These are phyloP conservation scores for Noctua comes DNA, from an alignment of 2,888 invertebrate species.

Conservation along the genomic window DNA sequence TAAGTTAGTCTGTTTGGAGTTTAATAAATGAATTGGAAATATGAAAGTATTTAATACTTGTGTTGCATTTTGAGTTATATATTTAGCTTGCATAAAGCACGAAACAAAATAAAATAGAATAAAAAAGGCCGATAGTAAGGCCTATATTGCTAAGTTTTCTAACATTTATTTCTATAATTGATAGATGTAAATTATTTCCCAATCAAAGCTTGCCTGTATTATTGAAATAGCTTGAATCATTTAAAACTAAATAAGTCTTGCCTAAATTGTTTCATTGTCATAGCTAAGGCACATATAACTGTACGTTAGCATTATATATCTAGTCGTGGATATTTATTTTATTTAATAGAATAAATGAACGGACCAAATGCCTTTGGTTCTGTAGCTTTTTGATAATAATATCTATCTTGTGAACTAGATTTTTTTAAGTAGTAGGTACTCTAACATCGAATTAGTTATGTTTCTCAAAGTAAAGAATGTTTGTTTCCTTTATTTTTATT, in stretches of 20 bases:
- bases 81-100: neutral
- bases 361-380: constrained; percentile 67
- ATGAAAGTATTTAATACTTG: constrained; percentile 37
- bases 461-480: neutral
- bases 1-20: constrained; percentile 29
- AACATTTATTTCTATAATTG: constrained; percentile 23
- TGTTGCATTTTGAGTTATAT: constrained; percentile 15
- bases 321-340: constrained; percentile 45
- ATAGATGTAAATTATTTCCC: constrained; percentile 33
- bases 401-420: constrained; percentile 44
- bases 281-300: constrained; percentile 27
- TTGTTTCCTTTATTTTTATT: neutral
- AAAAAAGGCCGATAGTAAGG: neutral
- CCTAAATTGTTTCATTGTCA: constrained; percentile 56
- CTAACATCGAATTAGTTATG: constrained; percentile 56
- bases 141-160: constrained; percentile 4
- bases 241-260: constrained; percentile 28
- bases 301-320: constrained; percentile 32
- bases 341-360: constrained; percentile 62
- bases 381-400: constrained; percentile 62
- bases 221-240: constrained; percentile 30
- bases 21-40: constrained; percentile 24
- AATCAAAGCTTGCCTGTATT: constrained; percentile 27
- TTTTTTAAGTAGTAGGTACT: constrained; percentile 36
- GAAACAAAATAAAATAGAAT: neutral